Evolutionary conservation across 2,113 vertebrate genomes (phyloP), one percentile per base, ranked within the genome.

Genomic region (Porphyrio hochstetteri): DNA sequence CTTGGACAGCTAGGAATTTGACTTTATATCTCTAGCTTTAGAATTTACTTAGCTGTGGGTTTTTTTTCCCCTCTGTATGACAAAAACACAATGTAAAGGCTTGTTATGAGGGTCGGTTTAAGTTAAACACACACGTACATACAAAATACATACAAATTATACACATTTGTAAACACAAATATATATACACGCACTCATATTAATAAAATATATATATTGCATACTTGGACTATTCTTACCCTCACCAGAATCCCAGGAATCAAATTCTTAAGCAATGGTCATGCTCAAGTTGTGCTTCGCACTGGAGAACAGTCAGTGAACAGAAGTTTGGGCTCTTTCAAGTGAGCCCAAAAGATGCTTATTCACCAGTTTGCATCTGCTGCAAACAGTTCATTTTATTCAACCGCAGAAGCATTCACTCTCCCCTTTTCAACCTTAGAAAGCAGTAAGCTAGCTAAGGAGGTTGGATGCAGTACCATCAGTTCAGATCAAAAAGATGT

Each of bases 371-470:
- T 46, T 86, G 65, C 67, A 77, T 92, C 82, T 75, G 53, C 60
- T 23, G 56, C 95, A 95, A 96, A 96, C 7, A 76, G 94, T 91
- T 97, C 97, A 95, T 80, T 82, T 86, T 95, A 90, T 88, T 87
- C 36, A 86, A 81, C 86, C 87, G 96, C 57, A 80, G 77, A 96
- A 94, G 93, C 82, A 74, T 96, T 96, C 4, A 10, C 86, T 94
- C 85, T 86, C 89, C 57, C 65, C 92, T 93, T 78, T 83, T 61
- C 88, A 67, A 82, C 85, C 92, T 84, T 9, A 11, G 87, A 94
- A 95, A 97, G 93, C 86, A 11, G 91, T 82, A 84, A 88, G 75
- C 83, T 88, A 90, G 81, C 95, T 95, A 57, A 53, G 55, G 71
- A 82, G 80, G 93, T 59, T 86, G 98, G 94, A 82, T 70, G 67